Evolutionary conservation across 37 sponge, comb jelly and placozoan species (phyloP), one percentile per base, ranked within the genome.

Genomic region (Beroe forskalii): DNA sequence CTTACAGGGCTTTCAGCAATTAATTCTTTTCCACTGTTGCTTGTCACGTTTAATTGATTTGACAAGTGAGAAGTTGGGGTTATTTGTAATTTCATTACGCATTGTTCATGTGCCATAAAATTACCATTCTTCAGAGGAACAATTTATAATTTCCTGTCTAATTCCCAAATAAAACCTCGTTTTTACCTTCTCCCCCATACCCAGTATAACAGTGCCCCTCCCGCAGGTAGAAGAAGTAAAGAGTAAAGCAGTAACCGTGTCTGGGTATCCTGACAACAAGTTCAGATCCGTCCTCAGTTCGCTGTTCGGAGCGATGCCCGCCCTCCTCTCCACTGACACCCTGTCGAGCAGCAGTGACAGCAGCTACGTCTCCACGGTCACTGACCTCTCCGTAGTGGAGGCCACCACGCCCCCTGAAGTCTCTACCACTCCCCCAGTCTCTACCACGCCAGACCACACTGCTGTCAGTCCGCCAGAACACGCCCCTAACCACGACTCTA

Each of bases 301-400:
- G 37, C 38, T 69, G 72, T 36, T 69, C 32, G 72, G 72, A 33
- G 32, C 27, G 38, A 69, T 69, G 72, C 72, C 72, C 12, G 72
- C 72, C 38, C 72, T 69, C 32, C 72, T 69, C 33, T 69, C 72
- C 72, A 19, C 28, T 32, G 32, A 69, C 32, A 27, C 14, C 20
- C 32, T 32, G 9, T 69, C 72, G 17, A 69, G 72, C 39, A 69
- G 72, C 32, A 69, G 72, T 37, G 72, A 69, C 72, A 69, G 72
- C 39, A 69, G 72, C 72, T 69, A 69, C 72, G 72, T 69, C 72
- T 36, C 38, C 38, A 69, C 72, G 36, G 72, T 69, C 35, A 69
- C 72, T 69, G 72, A 69, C 32, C 72, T 69, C 72, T 8, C 72
- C 33, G 17, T 23, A 22, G 72, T 69, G 8, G 33, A 27, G 38